These are phyloP conservation scores for Lycodopsis pacificus DNA, from an alignment of 2,797 vertebrate species.

Conservation along the genomic window DNA sequence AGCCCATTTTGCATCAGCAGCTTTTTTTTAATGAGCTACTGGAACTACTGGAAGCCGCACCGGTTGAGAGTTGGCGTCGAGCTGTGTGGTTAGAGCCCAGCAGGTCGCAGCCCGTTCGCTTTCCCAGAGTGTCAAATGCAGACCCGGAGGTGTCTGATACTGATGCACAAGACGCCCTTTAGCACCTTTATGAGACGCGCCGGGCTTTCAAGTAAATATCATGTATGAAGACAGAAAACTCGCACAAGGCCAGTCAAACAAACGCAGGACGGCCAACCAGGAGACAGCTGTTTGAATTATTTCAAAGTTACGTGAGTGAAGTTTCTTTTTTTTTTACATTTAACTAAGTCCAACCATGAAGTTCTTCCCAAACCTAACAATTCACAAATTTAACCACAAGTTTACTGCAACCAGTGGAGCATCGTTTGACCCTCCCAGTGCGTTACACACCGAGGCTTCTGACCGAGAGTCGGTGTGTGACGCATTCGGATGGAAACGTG, in stretches of 20 bases:
- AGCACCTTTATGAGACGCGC: not conserved
- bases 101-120: not conserved
- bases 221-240: no score
- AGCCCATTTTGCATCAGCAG: constrained; percentile 32
- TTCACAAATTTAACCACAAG: not conserved
- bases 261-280: no score
- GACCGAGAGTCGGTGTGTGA: no score
- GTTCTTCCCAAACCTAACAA: no score
- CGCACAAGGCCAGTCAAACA: no score
- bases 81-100: constrained; percentile 47
- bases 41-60: constrained; percentile 43
- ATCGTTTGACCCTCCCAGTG: no score
- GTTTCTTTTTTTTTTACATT: no score
- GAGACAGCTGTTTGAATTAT: not conserved
- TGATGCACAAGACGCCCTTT: no score
- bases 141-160: not conserved
- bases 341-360: no score
- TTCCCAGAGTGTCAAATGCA: not conserved
- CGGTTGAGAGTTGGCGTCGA: constrained; percentile 38
- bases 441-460: no score
- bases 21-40: constrained; percentile 33
- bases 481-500: not conserved
- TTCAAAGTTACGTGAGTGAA: no score
- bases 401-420: not conserved
- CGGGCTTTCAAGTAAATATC: no score